Evolutionary conservation across 2,797 vertebrate species (phyloP).

Genomic region (Micropoecilia bifurca): DNA sequence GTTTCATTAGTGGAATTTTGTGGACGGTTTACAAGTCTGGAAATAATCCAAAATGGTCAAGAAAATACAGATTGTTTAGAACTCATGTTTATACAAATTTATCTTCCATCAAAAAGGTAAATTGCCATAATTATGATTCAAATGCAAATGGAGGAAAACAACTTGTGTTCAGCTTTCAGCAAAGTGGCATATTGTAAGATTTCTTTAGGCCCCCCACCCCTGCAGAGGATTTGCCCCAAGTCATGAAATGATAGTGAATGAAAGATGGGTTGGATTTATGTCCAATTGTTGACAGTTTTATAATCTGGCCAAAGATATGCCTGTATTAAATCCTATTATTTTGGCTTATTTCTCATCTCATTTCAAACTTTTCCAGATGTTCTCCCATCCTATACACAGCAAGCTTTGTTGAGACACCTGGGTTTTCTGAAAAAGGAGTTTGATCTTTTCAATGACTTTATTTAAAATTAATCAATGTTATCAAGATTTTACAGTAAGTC

Average conservation of each 20-base stretch:
- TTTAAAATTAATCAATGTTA: neutral
- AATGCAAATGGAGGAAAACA: slow-evolving; percentile 21
- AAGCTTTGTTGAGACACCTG: slow-evolving; percentile 25
- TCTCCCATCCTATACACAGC: slow-evolving; percentile 41
- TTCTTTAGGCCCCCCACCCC: neutral
- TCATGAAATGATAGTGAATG: slow-evolving; percentile 48
- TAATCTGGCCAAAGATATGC: slow-evolving; percentile 39
- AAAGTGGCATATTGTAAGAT: neutral
- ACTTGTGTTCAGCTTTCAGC: slow-evolving; percentile 13
- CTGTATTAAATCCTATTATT: slow-evolving; percentile 38
- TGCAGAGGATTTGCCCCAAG: slow-evolving; percentile 20
- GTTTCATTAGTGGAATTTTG: slow-evolving; percentile 61
- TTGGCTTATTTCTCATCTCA: slow-evolving; percentile 18
- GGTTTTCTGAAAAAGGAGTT: slow-evolving; percentile 8
- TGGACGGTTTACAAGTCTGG: slow-evolving; percentile 7
- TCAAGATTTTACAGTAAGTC: neutral
- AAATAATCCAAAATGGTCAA: neutral
- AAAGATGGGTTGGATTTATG: slow-evolving; percentile 39
- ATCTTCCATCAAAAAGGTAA: slow-evolving; percentile 33
- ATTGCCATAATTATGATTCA: slow-evolving; percentile 27
- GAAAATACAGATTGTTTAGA: slow-evolving; percentile 31
- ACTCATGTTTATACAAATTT: slow-evolving; percentile 34
- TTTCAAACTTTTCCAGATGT: slow-evolving; percentile 65
- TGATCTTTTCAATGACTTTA: slow-evolving; percentile 17
- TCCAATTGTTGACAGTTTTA: slow-evolving; percentile 66